These are phyloP conservation scores for Pelusios castaneus DNA, from an alignment of 2,113 vertebrate species.

Conservation along the genomic window DNA sequence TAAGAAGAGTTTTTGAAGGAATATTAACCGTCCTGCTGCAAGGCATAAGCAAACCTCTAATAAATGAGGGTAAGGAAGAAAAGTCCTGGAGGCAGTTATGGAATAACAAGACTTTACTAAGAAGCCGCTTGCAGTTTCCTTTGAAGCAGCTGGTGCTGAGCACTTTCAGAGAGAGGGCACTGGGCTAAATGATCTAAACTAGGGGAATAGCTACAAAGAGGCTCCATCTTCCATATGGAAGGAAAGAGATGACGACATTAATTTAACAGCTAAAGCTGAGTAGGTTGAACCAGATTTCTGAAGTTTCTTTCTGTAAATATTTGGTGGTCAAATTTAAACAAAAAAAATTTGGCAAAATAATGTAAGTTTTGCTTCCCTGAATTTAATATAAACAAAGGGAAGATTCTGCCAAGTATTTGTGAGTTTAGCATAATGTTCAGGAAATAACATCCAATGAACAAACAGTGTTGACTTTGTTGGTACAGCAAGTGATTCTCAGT, in stretches of 20 bases:
- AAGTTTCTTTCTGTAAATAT: not conserved
- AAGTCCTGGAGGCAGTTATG: accelerated
- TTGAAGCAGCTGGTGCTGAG: not conserved
- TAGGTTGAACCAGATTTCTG: not conserved
- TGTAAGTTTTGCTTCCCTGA: not conserved
- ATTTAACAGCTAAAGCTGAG: not conserved
- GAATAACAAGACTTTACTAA: not conserved
- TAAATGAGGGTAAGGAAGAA: not conserved
- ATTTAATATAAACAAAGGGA: accelerated
- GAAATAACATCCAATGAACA: accelerated
- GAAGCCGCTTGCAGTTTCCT: not conserved
- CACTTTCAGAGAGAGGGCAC: accelerated
- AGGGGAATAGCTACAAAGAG: not conserved
- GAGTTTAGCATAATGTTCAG: not conserved
- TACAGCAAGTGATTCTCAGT: not conserved
- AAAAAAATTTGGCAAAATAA: not conserved
- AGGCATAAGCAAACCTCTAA: accelerated
- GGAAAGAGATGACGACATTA: too few species aligned
- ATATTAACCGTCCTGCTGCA: accelerated
- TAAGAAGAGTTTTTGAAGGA: not conserved
- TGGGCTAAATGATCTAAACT: not conserved
- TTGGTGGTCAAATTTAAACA: accelerated
- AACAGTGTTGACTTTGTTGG: accelerated
- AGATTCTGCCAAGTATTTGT: not conserved
- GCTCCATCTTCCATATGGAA: not conserved